These are phyloP conservation scores for Sinhomidia bicolor DNA, from an alignment of 2,888 invertebrate species.

Conservation along the genomic window DNA sequence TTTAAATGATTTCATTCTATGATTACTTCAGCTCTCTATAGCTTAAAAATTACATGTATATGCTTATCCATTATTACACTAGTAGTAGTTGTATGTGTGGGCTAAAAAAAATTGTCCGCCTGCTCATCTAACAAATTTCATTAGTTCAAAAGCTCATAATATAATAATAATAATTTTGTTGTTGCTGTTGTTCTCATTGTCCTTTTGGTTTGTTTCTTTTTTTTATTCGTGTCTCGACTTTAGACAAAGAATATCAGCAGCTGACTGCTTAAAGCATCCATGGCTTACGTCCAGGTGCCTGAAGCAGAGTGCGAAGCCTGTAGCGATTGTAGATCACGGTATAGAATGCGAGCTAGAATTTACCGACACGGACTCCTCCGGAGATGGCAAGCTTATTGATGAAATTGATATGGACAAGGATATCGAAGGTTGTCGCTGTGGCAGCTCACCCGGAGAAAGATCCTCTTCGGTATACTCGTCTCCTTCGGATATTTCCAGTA, in stretches of 20 bases:
- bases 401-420: conserved; percentile 79
- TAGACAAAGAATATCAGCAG: conserved; percentile 89
- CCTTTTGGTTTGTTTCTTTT: conserved; percentile 73
- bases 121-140: background rate
- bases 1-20: background rate
- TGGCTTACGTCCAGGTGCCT: conserved; percentile 85
- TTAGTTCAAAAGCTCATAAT: background rate
- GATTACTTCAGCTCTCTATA: background rate
- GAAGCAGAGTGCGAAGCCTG: background rate
- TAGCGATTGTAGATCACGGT: conserved; percentile 50
- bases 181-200: conserved; percentile 20
- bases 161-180: background rate
- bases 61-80: too few relatives aligned
- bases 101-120: background rate
- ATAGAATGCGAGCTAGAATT: conserved; percentile 72
- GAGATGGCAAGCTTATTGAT: conserved; percentile 79
- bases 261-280: conserved; percentile 88
- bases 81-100: background rate
- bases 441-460: conserved; percentile 61
- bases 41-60: too few relatives aligned
- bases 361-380: conserved; percentile 68
- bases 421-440: conserved; percentile 63
- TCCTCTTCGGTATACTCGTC: conserved; percentile 70
- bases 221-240: conserved; percentile 27
- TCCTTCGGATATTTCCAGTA: conserved; percentile 64